phyloP scores from a whole-genome alignment of 2,113 vertebrate species.

The Tachysurus vachellii region DNA sequence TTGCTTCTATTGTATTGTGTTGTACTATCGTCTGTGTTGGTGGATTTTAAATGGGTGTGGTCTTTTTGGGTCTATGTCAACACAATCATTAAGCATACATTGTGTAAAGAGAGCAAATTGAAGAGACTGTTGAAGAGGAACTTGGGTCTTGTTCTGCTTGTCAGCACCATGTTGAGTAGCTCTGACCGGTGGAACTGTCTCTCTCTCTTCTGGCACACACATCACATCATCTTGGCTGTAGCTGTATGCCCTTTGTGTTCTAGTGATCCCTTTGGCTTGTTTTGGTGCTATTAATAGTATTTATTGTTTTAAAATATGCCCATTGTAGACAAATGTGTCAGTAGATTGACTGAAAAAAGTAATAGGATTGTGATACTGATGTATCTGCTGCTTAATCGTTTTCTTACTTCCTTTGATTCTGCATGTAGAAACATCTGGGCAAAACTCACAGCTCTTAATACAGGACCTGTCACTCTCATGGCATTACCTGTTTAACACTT shows the following conservation, averaged over 20 bases:
- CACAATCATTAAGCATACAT: not conserved
- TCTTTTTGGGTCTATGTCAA: too few species aligned
- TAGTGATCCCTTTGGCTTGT: not conserved
- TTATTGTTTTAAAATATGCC: not conserved
- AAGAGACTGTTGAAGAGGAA: not conserved
- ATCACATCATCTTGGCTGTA: not conserved
- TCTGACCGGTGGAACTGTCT: constrained; percentile 13
- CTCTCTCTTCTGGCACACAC: constrained; percentile 9
- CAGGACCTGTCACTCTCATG: constrained; percentile 8
- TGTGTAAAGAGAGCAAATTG: not conserved
- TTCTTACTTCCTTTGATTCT: not conserved
- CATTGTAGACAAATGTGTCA: not conserved
- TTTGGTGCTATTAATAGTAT: constrained; percentile 5
- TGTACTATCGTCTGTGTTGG: not conserved
- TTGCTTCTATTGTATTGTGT: not conserved
- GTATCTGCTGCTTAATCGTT: not conserved
- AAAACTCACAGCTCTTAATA: not conserved
- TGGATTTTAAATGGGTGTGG: not conserved
- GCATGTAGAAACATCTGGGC: not conserved
- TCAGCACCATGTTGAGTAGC: constrained; percentile 38
- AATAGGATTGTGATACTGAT: not conserved
- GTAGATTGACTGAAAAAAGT: not conserved
- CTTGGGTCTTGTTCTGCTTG: constrained; percentile 35
- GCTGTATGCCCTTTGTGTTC: constrained; percentile 1
- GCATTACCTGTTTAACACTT: not conserved